These are phyloP conservation scores for Drosophila mayri DNA, from an alignment of 1,140 invertebrate species.

Conservation along the genomic window DNA sequence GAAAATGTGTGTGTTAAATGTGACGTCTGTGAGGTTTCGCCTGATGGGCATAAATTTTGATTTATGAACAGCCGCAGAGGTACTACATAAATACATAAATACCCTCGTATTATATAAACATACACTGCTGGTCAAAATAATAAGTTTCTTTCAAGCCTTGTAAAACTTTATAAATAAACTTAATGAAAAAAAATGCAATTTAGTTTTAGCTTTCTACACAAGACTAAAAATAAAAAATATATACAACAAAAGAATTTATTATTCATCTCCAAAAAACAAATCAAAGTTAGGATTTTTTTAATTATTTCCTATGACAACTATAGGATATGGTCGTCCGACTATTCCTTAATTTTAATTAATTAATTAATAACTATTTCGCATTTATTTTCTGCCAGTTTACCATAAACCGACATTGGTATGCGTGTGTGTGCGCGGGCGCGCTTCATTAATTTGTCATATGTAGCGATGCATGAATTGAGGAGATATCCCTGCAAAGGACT, in stretches of 20 bases:
- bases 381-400: not conserved
- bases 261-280: no score
- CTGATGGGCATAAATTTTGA: conserved; percentile 74
- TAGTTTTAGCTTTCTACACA: no score
- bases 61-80: conserved; percentile 60
- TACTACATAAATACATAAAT: conserved; percentile 27
- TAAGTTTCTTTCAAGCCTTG: no score
- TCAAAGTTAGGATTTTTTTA: no score
- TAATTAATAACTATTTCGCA: not conserved
- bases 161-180: no score
- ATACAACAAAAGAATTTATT: no score
- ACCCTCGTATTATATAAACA: not conserved
- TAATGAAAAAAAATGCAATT: no score
- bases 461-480: conserved; percentile 66
- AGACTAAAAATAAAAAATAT: no score
- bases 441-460: conserved; percentile 81
- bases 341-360: no score
- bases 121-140: not conserved
- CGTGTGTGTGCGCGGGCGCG: conserved; percentile 20
- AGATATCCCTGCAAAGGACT: conserved; percentile 45
- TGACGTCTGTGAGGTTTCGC: conserved; percentile 57
- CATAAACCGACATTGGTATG: not conserved
- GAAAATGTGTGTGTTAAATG: conserved; percentile 62
- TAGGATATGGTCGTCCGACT: no score
- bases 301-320: no score